Percentiles rank a stretch among this genome's conserved stretches.
phyloP scores from a whole-genome alignment of 2,888 invertebrate species.

The Agrotis segetum region DNA sequence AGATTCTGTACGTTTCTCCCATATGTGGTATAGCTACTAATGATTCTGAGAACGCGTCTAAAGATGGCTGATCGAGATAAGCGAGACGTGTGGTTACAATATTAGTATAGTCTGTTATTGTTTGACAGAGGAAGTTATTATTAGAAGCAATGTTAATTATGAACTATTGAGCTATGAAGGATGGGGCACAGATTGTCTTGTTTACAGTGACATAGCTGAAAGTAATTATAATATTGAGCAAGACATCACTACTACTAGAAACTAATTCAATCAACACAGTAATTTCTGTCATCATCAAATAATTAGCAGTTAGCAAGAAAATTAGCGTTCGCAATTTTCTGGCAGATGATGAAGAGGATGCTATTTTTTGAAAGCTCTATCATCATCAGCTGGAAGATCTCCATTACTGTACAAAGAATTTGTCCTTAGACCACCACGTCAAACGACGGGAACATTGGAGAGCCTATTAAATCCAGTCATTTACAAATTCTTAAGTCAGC shows the following conservation, averaged over 20 bases:
- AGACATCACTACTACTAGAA: too few relatives aligned
- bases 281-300: too few relatives aligned
- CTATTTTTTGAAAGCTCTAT: too few relatives aligned
- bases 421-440: too few relatives aligned
- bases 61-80: slow-evolving; percentile 40
- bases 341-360: neutral
- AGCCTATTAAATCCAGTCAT: neutral
- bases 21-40: slow-evolving; percentile 22
- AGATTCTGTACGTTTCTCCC: neutral
- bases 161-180: slow-evolving; percentile 14
- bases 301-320: neutral
- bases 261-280: too few relatives aligned
- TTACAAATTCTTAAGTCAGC: neutral
- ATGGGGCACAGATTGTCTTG: neutral
- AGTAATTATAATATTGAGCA: neutral
- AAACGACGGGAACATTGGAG: too few relatives aligned
- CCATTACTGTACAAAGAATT: too few relatives aligned
- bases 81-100: slow-evolving; percentile 18
- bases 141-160: slow-evolving; percentile 22
- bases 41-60: slow-evolving; percentile 36
- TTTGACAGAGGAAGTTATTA: slow-evolving; percentile 41
- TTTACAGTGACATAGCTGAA: neutral
- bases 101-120: slow-evolving; percentile 39
- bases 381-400: too few relatives aligned
- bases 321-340: neutral